Evolutionary conservation across 2,113 vertebrate genomes (phyloP).

Genomic region (Psettodes erumei): DNA sequence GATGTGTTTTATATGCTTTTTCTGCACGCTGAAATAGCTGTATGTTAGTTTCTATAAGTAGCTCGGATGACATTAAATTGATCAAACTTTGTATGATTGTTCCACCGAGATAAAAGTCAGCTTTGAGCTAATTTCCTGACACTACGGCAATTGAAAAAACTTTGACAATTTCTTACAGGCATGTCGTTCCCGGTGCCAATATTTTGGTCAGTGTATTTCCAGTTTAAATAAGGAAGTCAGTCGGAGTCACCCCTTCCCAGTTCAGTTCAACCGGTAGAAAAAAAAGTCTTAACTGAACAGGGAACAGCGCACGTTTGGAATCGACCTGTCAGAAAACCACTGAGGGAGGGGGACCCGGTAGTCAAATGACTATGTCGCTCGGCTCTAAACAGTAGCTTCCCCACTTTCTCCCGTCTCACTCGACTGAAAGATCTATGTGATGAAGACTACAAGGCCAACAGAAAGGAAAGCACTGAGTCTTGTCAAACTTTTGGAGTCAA

Average conservation of each 20-base stretch:
- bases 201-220: not conserved
- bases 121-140: not conserved
- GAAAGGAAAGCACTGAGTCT: not conserved
- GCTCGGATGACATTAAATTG: not conserved
- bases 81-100: not conserved
- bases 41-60: not conserved
- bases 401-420: too few relatives aligned
- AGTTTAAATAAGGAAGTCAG: conserved; percentile 72
- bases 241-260: conserved; percentile 1
- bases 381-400: too few relatives aligned
- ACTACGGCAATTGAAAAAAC: not conserved
- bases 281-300: conserved; percentile 2
- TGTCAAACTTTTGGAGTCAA: not conserved
- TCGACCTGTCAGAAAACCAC: not conserved
- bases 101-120: not conserved
- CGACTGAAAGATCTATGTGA: too few relatives aligned
- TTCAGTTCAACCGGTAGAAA: conserved; percentile 13
- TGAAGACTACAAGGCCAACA: too few relatives aligned
- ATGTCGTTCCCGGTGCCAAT: not conserved
- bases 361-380: too few relatives aligned
- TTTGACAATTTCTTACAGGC: conserved; percentile 8
- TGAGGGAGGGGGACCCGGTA: too few relatives aligned
- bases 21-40: not conserved
- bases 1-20: not conserved
- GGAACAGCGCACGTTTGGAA: not conserved